phyloP scores from a whole-genome alignment of 2,797 vertebrate species.

The Fringilla coelebs region DNA sequence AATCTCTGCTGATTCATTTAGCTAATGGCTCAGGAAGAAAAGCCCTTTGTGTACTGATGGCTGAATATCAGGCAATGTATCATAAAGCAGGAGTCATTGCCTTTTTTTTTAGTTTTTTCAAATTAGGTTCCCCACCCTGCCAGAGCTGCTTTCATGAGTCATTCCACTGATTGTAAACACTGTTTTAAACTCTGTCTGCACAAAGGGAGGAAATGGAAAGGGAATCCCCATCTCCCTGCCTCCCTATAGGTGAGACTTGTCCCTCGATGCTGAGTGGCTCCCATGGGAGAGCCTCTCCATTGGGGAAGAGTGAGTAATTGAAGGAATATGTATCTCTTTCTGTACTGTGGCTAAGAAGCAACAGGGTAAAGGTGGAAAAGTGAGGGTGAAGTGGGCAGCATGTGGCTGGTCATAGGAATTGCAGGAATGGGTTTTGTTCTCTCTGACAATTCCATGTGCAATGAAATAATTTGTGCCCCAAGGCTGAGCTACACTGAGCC shows the following conservation, averaged over 20 bases:
- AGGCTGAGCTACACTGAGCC: neutral
- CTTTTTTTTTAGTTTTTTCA: neutral
- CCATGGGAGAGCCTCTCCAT: accelerated
- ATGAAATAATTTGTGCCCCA: neutral
- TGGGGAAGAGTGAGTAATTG: neutral
- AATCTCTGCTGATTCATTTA: conserved; percentile 21
- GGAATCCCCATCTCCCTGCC: neutral
- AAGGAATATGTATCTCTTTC: neutral
- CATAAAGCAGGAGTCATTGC: neutral
- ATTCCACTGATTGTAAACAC: neutral
- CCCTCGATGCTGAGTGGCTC: neutral
- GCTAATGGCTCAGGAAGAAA: conserved; percentile 15
- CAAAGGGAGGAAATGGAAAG: neutral
- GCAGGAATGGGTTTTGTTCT: neutral
- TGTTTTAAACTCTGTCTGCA: neutral
- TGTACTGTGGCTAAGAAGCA: neutral
- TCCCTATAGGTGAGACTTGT: neutral
- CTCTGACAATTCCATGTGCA: neutral
- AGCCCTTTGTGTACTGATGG: neutral
- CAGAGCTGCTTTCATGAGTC: neutral
- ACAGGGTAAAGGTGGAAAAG: neutral
- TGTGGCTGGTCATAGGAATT: neutral
- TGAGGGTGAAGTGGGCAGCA: neutral
- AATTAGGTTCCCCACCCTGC: neutral
- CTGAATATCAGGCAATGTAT: neutral